phyloP scores from a whole-genome alignment of 2,888 invertebrate species.

The Pterostichus niger region DNA sequence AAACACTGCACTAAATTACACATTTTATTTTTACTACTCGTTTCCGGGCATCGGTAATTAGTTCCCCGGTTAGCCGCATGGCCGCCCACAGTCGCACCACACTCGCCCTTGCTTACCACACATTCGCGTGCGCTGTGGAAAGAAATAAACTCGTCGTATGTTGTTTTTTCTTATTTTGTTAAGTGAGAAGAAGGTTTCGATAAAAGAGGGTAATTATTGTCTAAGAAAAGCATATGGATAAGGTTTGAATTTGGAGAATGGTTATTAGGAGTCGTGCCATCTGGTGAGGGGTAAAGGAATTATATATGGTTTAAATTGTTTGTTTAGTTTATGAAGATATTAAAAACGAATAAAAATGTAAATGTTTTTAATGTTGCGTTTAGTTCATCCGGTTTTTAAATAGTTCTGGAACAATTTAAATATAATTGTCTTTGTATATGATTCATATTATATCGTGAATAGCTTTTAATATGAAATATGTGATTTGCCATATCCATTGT shows the following conservation, averaged over 20 bases:
- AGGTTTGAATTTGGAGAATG: too few species aligned
- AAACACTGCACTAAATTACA: constrained; percentile 59
- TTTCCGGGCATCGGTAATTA: constrained; percentile 69
- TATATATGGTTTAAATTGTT: constrained; percentile 41
- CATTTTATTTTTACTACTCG: constrained; percentile 64
- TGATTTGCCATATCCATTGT: too few species aligned
- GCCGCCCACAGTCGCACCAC: constrained; percentile 49
- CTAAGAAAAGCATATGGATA: too few species aligned
- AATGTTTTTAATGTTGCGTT: not conserved
- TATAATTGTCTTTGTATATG: too few species aligned
- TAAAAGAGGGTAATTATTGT: too few species aligned
- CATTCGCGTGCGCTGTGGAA: not conserved
- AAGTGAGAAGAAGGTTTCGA: too few species aligned
- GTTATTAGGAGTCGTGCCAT: not conserved
- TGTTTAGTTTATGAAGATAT: constrained; percentile 8
- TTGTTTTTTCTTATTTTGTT: not conserved
- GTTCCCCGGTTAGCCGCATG: constrained; percentile 71
- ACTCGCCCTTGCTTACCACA: not conserved
- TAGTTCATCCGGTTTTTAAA: too few species aligned
- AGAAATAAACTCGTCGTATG: too few species aligned
- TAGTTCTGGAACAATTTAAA: too few species aligned
- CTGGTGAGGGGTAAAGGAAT: constrained; percentile 3
- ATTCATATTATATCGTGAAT: too few species aligned
- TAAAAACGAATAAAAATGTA: constrained; percentile 20
- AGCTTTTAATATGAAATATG: too few species aligned